These are phyloP conservation scores for Artemia franciscana DNA, from an alignment of 1,140 invertebrate species.

Conservation along the genomic window DNA sequence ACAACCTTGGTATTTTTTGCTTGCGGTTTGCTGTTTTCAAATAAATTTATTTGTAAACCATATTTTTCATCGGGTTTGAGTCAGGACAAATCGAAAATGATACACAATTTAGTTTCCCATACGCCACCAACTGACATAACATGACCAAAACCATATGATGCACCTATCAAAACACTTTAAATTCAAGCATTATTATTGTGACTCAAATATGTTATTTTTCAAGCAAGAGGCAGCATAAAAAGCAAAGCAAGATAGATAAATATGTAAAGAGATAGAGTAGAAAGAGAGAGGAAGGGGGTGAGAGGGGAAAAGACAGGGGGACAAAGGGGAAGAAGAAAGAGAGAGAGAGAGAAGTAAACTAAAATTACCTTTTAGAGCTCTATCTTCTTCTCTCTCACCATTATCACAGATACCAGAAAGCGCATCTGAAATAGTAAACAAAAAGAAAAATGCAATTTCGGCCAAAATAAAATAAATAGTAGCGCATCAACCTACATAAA, in stretches of 20 bases:
- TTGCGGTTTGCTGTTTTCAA: too few relatives aligned
- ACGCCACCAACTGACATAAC: too few relatives aligned
- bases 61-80: too few relatives aligned
- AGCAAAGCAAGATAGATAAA: not conserved
- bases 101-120: too few relatives aligned
- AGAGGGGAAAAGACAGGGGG: not conserved
- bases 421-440: conserved; percentile 42
- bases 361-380: conserved; percentile 47
- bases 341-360: conserved; percentile 3
- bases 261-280: not conserved
- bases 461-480: too few relatives aligned
- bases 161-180: not conserved
- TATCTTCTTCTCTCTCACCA: conserved; percentile 52
- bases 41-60: too few relatives aligned
- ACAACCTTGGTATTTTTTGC: too few relatives aligned
- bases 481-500: too few relatives aligned
- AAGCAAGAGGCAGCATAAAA: not conserved
- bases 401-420: conserved; percentile 52
- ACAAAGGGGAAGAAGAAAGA: not conserved
- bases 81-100: too few relatives aligned
- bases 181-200: not conserved
- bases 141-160: too few relatives aligned
- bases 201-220: not conserved
- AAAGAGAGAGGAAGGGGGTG: too few relatives aligned
- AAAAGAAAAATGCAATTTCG: conserved; percentile 11